phyloP scores from a whole-genome alignment of 2,797 vertebrate species.

The Holocentrus rufus region DNA sequence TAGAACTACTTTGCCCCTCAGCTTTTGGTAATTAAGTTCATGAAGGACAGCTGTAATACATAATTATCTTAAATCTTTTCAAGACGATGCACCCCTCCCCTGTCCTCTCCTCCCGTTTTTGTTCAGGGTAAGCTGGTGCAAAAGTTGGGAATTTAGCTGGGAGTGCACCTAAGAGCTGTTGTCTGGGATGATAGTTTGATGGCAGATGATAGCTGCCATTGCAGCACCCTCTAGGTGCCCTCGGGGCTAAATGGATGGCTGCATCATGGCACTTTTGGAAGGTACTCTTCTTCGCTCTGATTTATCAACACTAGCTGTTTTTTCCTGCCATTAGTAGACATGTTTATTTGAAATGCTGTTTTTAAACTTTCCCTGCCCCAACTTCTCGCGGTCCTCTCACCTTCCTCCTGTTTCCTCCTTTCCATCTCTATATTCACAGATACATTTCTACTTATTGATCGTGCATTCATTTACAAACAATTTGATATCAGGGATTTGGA shows the following conservation, averaged over 20 bases:
- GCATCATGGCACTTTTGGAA: slow-evolving; percentile 71
- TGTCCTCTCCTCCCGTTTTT: slow-evolving; percentile 31
- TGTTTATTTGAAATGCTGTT: slow-evolving; percentile 42
- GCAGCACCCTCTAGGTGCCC: slow-evolving; percentile 86
- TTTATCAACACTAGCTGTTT: slow-evolving; percentile 67
- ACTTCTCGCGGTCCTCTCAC: slow-evolving; percentile 18
- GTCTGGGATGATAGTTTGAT: slow-evolving; percentile 70
- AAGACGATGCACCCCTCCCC: slow-evolving; percentile 74
- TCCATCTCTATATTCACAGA: neutral
- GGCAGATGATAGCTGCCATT: slow-evolving; percentile 79
- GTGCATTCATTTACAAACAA: neutral
- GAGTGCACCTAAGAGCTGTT: slow-evolving; percentile 71
- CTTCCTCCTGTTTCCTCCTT: neutral
- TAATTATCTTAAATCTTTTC: slow-evolving; percentile 94
- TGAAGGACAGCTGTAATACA: slow-evolving; percentile 96
- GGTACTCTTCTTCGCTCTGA: slow-evolving; percentile 60
- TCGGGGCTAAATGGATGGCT: slow-evolving; percentile 76
- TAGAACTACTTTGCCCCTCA: slow-evolving; percentile 88
- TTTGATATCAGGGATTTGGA: neutral
- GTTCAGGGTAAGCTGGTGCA: slow-evolving; percentile 21
- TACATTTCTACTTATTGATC: neutral
- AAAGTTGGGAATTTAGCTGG: slow-evolving; percentile 62
- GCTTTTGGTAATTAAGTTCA: slow-evolving; percentile 95
- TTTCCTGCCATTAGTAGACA: slow-evolving; percentile 54
- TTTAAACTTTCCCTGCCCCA: slow-evolving; percentile 20